Base-by-base conservation (phyloP, 2,113 vertebrate species). In the Pelecanus crispus region DNA sequence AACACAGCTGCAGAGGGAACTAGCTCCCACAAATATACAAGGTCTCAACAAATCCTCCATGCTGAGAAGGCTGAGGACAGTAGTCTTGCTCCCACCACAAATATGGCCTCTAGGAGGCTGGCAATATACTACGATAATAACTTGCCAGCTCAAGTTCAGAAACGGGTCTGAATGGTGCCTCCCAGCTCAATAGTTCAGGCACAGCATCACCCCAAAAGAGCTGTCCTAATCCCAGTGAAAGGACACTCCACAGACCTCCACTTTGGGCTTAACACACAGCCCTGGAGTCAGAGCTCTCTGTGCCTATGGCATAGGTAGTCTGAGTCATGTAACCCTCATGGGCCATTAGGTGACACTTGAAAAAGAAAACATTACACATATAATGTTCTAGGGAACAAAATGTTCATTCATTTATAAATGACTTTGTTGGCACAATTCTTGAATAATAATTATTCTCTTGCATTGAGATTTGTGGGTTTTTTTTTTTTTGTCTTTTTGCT, bases 61-160 rank as follows among this genome's bases (percentile, higher is more conserved):
- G 13, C 11, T 83, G 11, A 78, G 59, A 68, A 58, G 13, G 28
- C 61, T 74, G n/a, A 80, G 72, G 40, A 55, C 16, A 32, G 18
- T 11, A 77, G 58, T 17, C 52, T 45, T 75, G 28, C 25, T 79
- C 55, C 11, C 34, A 56, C 9, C 29, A 42, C 34, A 80, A 11
- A 50, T 42, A 79, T 3, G 9, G 29, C 34, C 24, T 71, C 34
- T 42, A 15, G 31, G 22, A 86, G 14, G 9, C n/a, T 52, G 45
- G 4, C 12, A 55, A 28, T 28, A 7, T 49, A 4, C 15, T 34
- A 7, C 0, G 1, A 34, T 29, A 74, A 13, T 55, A 17, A 32
- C 19, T 65, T 82, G n/a, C 3, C 24, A 24, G 25, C 29, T 79
- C 18, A 73, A 13, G 24, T 53, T 47, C 26, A 63, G 34, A 72